Evolutionary conservation across 2,113 vertebrate genomes (phyloP), one percentile per base, ranked within the genome.

Genomic region (Talpa occidentalis): DNA sequence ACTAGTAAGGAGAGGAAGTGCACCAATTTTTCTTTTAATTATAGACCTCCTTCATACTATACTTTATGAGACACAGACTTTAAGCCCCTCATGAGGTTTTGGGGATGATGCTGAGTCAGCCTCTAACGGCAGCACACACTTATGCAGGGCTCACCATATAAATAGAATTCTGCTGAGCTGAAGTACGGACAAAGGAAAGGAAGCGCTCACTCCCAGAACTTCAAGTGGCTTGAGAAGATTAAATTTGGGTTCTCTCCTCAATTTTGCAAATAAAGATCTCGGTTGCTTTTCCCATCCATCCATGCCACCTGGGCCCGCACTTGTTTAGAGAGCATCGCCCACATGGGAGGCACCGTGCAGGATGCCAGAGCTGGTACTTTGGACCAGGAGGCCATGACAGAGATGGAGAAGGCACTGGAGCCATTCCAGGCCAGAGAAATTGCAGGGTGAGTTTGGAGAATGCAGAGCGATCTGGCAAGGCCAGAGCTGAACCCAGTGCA

Each of bases 261-360:
- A 0, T 73, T 73, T 56, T 78, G n/a, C 54, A 37, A 80, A 40
- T 62, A n/a, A 9, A 66, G 54, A 5, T 14, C 49, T 77, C 52
- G 26, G 32, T 22, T 1, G 37, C n/a, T 66, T 88, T 32, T 44
- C 40, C 10, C 12, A 1, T 37, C 19, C 11, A 21, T 30, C 12
- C 0, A 11, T 17, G 66, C 44, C 32, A 7, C n/a, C 15, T 44
- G 52, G 26, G n/a, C 59, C 37, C 2, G n/a, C 4, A 5, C 14
- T 17, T 19, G 40, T 44, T 15, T 22, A 74, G 17, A 32, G 26
- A 72, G 30, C 28, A 40, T 42, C n/a, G 10, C 5, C 19, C 40
- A 12, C 0, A 0, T 10, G 42, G 35, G 30, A 14, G 2, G 3
- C 16, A 28, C 30, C 0, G 21, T 0, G 17, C 24, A 47, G 73